Percentiles rank a stretch among this genome's conserved stretches.
phyloP scores from a whole-genome alignment of 2,113 vertebrate genomes.

The Chaenogobius annularis region DNA sequence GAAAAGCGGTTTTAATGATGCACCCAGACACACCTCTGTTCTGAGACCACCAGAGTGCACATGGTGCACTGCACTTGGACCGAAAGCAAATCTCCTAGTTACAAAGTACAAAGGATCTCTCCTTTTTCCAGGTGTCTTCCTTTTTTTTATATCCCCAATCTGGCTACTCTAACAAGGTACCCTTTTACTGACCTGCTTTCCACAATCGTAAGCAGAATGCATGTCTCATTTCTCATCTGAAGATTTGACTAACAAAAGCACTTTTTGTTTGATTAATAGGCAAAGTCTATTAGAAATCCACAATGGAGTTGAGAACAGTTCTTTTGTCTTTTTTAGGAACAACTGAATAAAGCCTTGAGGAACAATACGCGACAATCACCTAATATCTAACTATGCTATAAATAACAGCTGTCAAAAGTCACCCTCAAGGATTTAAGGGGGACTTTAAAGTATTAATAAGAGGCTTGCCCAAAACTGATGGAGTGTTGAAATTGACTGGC shows the following conservation, averaged over 20 bases:
- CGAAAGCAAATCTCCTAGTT: too few species aligned
- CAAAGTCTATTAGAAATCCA: neutral
- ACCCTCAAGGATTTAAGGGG: slow-evolving; percentile 22
- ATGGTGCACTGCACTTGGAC: too few species aligned
- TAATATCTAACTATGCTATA: slow-evolving; percentile 29
- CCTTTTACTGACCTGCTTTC: neutral
- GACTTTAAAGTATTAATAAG: slow-evolving; percentile 32
- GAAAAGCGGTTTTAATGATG: neutral
- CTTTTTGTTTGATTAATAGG: neutral
- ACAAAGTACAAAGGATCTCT: too few species aligned
- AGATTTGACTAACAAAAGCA: neutral
- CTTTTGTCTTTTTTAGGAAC: neutral
- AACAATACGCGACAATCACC: neutral
- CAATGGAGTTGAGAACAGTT: neutral
- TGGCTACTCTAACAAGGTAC: too few species aligned
- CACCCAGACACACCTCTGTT: neutral
- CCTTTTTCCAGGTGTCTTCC: too few species aligned
- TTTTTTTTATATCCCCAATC: too few species aligned
- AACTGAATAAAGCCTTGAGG: neutral
- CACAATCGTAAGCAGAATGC: neutral
- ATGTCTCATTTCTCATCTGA: neutral
- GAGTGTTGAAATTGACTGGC: slow-evolving; percentile 39
- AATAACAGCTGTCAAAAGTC: slow-evolving; percentile 50
- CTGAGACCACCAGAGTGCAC: too few species aligned
- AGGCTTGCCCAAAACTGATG: slow-evolving; percentile 37